phyloP scores from a whole-genome alignment of 2,113 vertebrate species.

The Microcebus murinus region DNA sequence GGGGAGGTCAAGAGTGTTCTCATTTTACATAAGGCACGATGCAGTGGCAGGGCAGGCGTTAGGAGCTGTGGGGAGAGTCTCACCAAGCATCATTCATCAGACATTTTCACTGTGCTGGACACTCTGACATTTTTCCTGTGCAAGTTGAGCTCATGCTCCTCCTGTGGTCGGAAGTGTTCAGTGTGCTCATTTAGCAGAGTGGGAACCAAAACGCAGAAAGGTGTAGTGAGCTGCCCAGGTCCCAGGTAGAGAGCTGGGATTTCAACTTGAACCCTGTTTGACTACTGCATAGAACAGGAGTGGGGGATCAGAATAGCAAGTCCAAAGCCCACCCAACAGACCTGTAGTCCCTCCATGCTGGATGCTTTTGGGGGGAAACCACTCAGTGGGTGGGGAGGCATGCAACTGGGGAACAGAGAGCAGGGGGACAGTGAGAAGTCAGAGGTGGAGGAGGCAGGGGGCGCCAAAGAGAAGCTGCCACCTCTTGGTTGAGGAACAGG shows the following conservation, averaged over 20 bases:
- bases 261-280: not conserved
- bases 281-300: not conserved
- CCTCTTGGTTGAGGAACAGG: constrained; percentile 36
- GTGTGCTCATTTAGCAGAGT: not conserved
- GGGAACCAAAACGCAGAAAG: not conserved
- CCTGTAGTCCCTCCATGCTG: not conserved
- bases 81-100: not conserved
- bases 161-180: rapidly evolving
- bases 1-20: not conserved
- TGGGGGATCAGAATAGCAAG: no score
- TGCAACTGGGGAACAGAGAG: not conserved
- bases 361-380: not conserved
- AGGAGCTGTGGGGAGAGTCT: not conserved
- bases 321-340: not conserved
- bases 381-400: not conserved
- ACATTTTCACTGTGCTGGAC: rapidly evolving
- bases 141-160: not conserved
- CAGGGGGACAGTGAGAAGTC: not conserved
- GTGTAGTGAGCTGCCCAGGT: rapidly evolving
- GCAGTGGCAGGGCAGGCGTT: not conserved
- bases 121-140: not conserved
- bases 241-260: not conserved
- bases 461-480: not conserved
- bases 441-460: not conserved
- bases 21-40: not conserved